Evolutionary conservation across 2,888 invertebrate species (phyloP), one percentile per base, ranked within the genome.

Genomic region (Deilephila porcellus): DNA sequence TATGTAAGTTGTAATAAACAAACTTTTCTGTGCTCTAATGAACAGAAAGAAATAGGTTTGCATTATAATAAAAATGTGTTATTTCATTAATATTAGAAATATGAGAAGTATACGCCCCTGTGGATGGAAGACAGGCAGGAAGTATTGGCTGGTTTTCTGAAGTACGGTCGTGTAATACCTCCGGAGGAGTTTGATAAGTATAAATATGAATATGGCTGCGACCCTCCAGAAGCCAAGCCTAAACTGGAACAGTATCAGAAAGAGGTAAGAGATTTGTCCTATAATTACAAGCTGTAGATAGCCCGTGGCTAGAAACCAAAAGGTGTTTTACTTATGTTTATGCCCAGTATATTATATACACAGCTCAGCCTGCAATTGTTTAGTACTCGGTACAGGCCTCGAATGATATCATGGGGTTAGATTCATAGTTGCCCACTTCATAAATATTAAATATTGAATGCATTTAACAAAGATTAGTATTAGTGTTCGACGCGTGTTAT

Each of bases 101-200:
- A 96, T 81, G 96, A 96, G 73, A 95, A 96, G 76, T 98, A 97
- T 86, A 95, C 96, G 0, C 97, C 97, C 83, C 90, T 99, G 11
- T 99, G 99, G 98, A 88, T 96, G 71, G 97, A 98, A 83, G 97
- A 98, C 85, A 95, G 97, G 60, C 96, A 96, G 72, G 97, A 97
- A 81, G 97, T 97, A 83, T 93, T 98, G 82, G 90, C 95, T 0
- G 96, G 97, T 78, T 98, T 99, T 90, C 90, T 98, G 72, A 95
- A 95, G 76, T 98, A 97, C 86, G 97, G 97, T 0, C 96, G 97
- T 72, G 95, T 96, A 5, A 95, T 98, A n/a, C 96, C 96, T 0
- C 92, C 96, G 0, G 97, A 97, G 73, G 97, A 98, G 86, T 93
- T 97, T 67, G 97, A 97, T 76, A 92, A 90, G 74, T 92, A 93